Evolutionary conservation across 1,140 invertebrate genomes (phyloP).

Genomic region (Drosophila pseudoobscura): DNA sequence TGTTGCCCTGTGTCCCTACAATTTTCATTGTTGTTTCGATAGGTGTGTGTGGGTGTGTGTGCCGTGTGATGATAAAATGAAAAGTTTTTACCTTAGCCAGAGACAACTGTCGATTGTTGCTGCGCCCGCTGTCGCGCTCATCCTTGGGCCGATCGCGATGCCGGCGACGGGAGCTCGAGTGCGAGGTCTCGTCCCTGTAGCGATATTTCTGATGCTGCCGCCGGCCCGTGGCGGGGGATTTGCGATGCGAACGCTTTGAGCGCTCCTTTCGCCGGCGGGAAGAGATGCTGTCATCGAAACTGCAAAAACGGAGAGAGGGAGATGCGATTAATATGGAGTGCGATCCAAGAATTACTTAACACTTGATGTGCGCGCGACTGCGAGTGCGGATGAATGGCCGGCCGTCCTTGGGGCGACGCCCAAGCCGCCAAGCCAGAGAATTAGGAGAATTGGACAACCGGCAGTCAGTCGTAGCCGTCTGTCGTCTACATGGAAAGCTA

Average conservation of each 20-base stretch:
- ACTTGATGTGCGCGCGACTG: constrained; percentile 3
- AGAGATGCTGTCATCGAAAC: constrained; percentile 86
- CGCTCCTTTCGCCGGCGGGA: constrained; percentile 85
- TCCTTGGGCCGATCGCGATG: constrained; percentile 80
- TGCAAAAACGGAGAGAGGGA: constrained; percentile 62
- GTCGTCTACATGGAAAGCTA: constrained; percentile 63
- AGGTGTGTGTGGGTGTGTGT: constrained; percentile 28
- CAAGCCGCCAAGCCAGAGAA: constrained; percentile 41
- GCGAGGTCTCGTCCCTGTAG: constrained; percentile 84
- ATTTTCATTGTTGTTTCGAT: constrained; percentile 54
- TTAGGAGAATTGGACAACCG: constrained; percentile 58
- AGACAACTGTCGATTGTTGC: constrained; percentile 75
- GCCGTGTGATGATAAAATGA: constrained; percentile 65
- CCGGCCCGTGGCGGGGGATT: constrained; percentile 85
- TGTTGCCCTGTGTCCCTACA: constrained; percentile 56
- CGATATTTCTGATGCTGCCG: constrained; percentile 85
- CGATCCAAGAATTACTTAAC: constrained; percentile 41
- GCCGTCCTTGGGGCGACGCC: constrained; percentile 77
- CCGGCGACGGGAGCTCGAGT: constrained; percentile 76
- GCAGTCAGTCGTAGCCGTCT: constrained; percentile 20
- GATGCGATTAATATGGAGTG: constrained; percentile 29
- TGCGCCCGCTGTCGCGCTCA: constrained; percentile 78
- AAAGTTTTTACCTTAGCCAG: constrained; percentile 83
- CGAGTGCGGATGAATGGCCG: constrained; percentile 68
- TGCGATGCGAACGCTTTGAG: constrained; percentile 86